Conservation (phyloP, 2,797 vertebrate genomes). For the Enteromius thamalakanensis region DNA sequence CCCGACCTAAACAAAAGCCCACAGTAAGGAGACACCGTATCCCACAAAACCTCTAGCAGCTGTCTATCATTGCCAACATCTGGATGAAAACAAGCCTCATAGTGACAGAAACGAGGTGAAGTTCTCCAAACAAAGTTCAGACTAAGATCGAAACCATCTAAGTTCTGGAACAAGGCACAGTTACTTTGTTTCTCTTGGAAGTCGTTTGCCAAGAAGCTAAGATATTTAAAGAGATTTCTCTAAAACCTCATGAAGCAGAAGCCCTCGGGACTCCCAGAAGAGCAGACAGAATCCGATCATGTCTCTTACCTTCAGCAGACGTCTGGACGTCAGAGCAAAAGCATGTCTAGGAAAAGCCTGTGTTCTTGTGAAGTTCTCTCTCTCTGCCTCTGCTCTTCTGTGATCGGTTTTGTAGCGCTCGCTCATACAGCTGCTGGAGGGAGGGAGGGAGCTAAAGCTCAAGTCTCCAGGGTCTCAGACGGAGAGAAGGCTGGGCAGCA, state of each 20-base stretch:
- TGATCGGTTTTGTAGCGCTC: conserved; percentile 53
- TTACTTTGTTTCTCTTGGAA: neutral
- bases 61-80: neutral
- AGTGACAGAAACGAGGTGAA: neutral
- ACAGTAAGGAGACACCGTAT: neutral
- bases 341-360: conserved; percentile 52
- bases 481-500: conserved; percentile 53
- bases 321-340: conserved; percentile 48
- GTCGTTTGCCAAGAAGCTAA: neutral
- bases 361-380: conserved; percentile 34
- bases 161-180: neutral
- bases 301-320: conserved; percentile 71
- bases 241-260: neutral
- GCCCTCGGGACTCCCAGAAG: neutral
- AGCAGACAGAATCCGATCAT: neutral
- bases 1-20: neutral
- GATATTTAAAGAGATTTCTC: neutral
- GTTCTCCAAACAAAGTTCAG: neutral
- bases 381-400: conserved; percentile 41
- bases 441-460: conserved; percentile 47
- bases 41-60: neutral
- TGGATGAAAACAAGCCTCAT: neutral
- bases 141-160: neutral
- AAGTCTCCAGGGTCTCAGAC: conserved; percentile 35
- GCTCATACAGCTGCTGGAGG: conserved; percentile 37